phyloP scores from a whole-genome alignment of 2,797 vertebrate genomes.

The Semaprochilodus insignis region DNA sequence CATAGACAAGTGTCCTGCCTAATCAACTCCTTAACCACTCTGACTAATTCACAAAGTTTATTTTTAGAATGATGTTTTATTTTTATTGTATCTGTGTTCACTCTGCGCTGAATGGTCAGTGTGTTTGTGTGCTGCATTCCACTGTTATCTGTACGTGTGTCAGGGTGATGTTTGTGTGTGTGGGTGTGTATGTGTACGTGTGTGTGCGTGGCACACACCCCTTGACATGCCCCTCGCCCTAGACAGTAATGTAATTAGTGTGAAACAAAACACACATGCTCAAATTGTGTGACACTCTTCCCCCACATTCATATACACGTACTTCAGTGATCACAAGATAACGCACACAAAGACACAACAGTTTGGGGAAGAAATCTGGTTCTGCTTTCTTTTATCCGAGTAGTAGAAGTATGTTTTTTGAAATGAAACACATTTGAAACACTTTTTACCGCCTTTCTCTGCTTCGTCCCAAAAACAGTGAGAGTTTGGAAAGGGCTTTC shows the following conservation, averaged over 20 bases:
- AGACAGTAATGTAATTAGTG: constrained; percentile 41
- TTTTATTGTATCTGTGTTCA: neutral
- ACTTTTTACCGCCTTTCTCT: neutral
- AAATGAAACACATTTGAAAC: no score
- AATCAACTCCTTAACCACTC: neutral
- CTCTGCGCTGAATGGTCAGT: neutral
- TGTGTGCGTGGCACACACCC: neutral
- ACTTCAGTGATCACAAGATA: neutral
- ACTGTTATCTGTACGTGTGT: constrained; percentile 36
- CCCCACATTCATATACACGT: constrained; percentile 1
- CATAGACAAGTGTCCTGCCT: neutral
- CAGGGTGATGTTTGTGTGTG: constrained; percentile 3
- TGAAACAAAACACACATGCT: constrained; percentile 36
- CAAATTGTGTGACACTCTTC: neutral
- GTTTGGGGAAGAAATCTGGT: neutral
- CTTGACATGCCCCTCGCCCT: neutral
- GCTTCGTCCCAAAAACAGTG: neutral
- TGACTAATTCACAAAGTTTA: neutral
- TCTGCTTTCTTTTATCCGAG: neutral
- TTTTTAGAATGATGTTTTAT: neutral
- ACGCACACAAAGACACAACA: neutral
- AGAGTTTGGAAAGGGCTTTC: constrained; percentile 2
- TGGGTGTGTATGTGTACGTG: neutral
- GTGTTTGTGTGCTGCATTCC: constrained; percentile 37
- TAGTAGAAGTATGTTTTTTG: neutral